Conservation (phyloP, 2,888 invertebrate species). For the Augochlorella aurata region DNA sequence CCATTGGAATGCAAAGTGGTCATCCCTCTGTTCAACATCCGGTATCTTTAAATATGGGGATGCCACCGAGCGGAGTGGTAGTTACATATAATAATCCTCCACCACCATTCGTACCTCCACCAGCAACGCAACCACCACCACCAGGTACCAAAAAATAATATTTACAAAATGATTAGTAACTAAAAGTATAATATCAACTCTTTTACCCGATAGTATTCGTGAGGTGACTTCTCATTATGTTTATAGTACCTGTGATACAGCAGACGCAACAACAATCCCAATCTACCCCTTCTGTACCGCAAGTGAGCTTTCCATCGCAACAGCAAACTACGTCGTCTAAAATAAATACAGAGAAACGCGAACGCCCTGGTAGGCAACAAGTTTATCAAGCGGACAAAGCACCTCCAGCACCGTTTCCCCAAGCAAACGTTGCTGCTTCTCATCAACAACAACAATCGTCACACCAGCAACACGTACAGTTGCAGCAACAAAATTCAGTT, state of each 20-base stretch:
- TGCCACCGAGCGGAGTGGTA: slow-evolving; percentile 79
- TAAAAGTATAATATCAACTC: background rate
- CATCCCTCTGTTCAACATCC: slow-evolving; percentile 78
- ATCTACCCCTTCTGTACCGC: slow-evolving; percentile 69
- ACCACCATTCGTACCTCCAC: slow-evolving; percentile 78
- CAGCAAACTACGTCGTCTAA: slow-evolving; percentile 75
- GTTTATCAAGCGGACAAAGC: slow-evolving; percentile 78
- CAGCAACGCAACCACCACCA: slow-evolving; percentile 77
- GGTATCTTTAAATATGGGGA: slow-evolving; percentile 77
- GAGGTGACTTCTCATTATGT: slow-evolving; percentile 11
- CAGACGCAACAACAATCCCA: slow-evolving; percentile 69
- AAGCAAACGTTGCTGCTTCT: slow-evolving; percentile 73
- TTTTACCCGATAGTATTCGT: background rate
- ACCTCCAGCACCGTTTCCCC: slow-evolving; percentile 80
- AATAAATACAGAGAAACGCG: slow-evolving; percentile 78
- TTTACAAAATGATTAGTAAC: background rate
- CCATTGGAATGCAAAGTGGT: slow-evolving; percentile 75
- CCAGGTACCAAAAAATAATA: slow-evolving; percentile 60
- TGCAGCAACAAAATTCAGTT: slow-evolving; percentile 75
- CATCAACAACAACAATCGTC: slow-evolving; percentile 73
- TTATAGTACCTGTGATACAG: slow-evolving; percentile 55
- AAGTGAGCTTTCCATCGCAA: slow-evolving; percentile 68
- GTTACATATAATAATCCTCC: slow-evolving; percentile 77
- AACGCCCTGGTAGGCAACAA: slow-evolving; percentile 78
- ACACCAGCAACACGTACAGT: slow-evolving; percentile 73